A percentile compares a stretch with the other conserved stretches of the same genome.
Evolutionary conservation across 2,888 invertebrate genomes (phyloP).

Genomic region (Acanthococcus lagerstroemiae): DNA sequence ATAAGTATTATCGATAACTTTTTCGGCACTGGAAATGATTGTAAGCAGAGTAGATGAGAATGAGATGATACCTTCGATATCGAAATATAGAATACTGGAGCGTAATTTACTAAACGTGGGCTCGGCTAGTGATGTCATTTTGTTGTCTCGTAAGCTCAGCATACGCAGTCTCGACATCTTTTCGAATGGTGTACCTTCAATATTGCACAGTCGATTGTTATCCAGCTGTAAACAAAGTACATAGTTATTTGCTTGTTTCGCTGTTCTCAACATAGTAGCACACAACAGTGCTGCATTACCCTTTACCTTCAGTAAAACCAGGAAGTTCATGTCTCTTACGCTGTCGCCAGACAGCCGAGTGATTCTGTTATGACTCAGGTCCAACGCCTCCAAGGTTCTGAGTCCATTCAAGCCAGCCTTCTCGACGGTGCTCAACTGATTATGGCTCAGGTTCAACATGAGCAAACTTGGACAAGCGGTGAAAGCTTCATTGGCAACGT

Average conservation of each 20-base stretch:
- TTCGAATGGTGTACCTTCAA: slow-evolving; percentile 69
- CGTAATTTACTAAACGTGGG: slow-evolving; percentile 61
- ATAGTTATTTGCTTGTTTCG: neutral
- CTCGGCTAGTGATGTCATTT: slow-evolving; percentile 62
- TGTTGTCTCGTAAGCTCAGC: slow-evolving; percentile 65
- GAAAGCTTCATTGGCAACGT: slow-evolving; percentile 63
- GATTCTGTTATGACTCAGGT: slow-evolving; percentile 69
- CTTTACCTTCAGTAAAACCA: slow-evolving; percentile 64
- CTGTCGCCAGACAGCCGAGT: slow-evolving; percentile 54
- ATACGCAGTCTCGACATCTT: slow-evolving; percentile 75
- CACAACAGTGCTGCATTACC: neutral
- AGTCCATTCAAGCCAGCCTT: slow-evolving; percentile 63
- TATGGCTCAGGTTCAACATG: slow-evolving; percentile 72
- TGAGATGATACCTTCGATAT: slow-evolving; percentile 80
- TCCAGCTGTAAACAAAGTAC: slow-evolving; percentile 49
- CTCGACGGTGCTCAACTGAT: slow-evolving; percentile 63
- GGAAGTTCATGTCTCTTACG: slow-evolving; percentile 68
- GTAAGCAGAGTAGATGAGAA: no score
- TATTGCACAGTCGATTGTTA: slow-evolving; percentile 69
- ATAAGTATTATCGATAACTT: no score
- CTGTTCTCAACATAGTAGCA: neutral
- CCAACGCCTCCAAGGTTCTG: slow-evolving; percentile 70
- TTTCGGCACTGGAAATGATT: no score
- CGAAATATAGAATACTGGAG: slow-evolving; percentile 70
- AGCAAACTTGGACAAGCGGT: slow-evolving; percentile 65